A percentile compares a stretch with the other conserved stretches of the same genome.
These are phyloP conservation scores for Cinclus mexicanus DNA, from an alignment of 2,113 vertebrate species.

Conservation along the genomic window DNA sequence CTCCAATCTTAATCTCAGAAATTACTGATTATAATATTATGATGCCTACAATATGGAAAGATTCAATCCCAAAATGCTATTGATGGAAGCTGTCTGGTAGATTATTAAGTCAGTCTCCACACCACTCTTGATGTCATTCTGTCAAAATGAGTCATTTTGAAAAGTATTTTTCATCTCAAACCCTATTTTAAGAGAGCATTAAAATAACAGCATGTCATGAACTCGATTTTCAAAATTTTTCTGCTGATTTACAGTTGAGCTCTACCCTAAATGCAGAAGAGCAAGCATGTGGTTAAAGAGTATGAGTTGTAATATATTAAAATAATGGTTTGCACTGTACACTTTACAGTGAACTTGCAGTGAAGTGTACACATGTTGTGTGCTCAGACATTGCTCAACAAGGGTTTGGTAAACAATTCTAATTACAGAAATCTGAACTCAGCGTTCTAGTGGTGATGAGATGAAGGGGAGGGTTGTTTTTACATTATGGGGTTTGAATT, in stretches of 20 bases:
- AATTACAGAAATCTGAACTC: slow-evolving; percentile 15
- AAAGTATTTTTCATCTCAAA: background rate
- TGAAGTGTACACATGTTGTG: background rate
- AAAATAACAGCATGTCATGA: background rate
- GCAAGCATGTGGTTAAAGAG: background rate
- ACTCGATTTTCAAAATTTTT: background rate
- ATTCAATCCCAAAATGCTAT: background rate
- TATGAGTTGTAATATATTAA: background rate
- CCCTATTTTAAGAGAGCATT: background rate
- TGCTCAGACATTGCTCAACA: slow-evolving; percentile 19
- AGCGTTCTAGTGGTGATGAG: background rate
- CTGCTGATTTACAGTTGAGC: background rate
- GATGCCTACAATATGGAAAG: background rate
- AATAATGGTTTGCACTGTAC: background rate
- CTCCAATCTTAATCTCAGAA: background rate
- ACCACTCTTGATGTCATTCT: background rate
- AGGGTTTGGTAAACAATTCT: background rate
- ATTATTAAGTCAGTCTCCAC: background rate
- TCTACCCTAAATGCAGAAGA: background rate
- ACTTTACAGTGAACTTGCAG: background rate
- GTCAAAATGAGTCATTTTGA: background rate
- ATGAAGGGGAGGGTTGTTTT: background rate
- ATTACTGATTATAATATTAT: background rate
- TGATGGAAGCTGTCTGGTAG: background rate
- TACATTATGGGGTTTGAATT: background rate